A percentile compares a stretch with the other conserved stretches of the same genome.
Evolutionary conservation across 2,113 vertebrate genomes (phyloP).

Genomic region (Bettongia penicillata): DNA sequence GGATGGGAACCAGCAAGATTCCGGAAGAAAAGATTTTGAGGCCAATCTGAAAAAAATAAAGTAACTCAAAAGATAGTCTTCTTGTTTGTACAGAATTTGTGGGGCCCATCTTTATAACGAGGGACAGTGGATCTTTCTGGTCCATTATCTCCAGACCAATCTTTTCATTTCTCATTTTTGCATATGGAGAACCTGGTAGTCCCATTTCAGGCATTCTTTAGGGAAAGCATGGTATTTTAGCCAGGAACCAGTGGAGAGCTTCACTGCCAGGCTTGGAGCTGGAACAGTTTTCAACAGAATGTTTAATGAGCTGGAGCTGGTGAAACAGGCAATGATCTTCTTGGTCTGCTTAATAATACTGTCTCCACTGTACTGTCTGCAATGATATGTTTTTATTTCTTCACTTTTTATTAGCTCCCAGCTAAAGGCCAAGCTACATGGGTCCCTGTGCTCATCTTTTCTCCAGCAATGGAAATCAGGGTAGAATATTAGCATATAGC

Average conservation of each 20-base stretch:
- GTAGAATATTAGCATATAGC: background rate
- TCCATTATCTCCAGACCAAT: accelerated
- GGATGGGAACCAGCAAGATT: background rate
- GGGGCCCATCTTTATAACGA: accelerated
- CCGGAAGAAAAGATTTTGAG: background rate
- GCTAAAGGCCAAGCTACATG: background rate
- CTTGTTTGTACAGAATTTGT: too few species aligned
- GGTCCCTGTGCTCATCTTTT: background rate
- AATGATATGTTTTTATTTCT: constrained; percentile 32
- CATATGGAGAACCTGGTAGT: background rate
- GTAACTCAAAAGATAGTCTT: background rate
- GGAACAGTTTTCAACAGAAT: constrained; percentile 22
- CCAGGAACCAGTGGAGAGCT: background rate
- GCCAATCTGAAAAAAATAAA: background rate
- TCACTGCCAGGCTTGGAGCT: constrained; percentile 6
- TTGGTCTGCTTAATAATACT: constrained; percentile 33
- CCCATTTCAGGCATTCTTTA: background rate
- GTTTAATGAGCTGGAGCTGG: constrained; percentile 48
- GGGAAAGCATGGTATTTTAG: background rate
- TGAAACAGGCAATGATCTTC: constrained; percentile 43
- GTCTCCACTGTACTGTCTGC: background rate
- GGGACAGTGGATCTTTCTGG: background rate
- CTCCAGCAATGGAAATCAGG: background rate
- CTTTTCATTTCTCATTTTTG: background rate
- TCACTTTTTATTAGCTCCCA: constrained; percentile 46